Evolutionary conservation across 2,888 invertebrate species (phyloP), one percentile per base, ranked within the genome.

Genomic region (Drosophila kambysellisi): DNA sequence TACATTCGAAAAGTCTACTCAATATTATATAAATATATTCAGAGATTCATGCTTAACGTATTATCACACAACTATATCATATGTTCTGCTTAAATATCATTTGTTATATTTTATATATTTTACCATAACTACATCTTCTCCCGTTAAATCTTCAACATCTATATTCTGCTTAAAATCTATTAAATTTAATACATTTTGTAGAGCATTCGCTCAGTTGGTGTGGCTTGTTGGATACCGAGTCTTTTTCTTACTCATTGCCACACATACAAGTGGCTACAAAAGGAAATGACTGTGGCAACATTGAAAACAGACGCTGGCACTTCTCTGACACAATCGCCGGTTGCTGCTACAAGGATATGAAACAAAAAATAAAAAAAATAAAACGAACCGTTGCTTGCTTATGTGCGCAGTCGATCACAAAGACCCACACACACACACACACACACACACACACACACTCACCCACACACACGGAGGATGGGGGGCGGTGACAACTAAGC

Each of bases 231-330:
- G 33, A 1, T 29, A n/a, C 4, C 4, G 11, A 0, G 15, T 33
- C 33, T 53, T 20, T 33, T 25, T 39, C 37, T 48, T 56, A 25
- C 29, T 54, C 67, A 51, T 46, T 50, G 50, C 43, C 43, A 68
- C 48, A 66, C 53, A 66, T 59, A 64, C 82, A 85, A 89, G 89
- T 84, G 84, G 85, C 82, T 79, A 85, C 85, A 89, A 84, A 89
- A 85, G 82, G 82, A 81, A 88, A 85, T 75, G 88, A 88, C 89
- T 77, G 70, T 87, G 85, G 83, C 82, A 89, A 90, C 91, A 91
- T 87, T 82, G 85, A 88, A 91, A 91, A 91, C 91, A 91, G 91
- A 89, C 85, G 82, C 82, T 83, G 80, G 77, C 84, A 84, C 85
- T 86, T 83, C 71, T 80, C 74, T 74, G 74, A 88, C 85, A 81